Percentiles rank a stretch among this genome's conserved stretches.
Evolutionary conservation across 37 sponge, comb jelly and placozoan genomes (phyloP).

Genomic region (Axinella damicornis): DNA sequence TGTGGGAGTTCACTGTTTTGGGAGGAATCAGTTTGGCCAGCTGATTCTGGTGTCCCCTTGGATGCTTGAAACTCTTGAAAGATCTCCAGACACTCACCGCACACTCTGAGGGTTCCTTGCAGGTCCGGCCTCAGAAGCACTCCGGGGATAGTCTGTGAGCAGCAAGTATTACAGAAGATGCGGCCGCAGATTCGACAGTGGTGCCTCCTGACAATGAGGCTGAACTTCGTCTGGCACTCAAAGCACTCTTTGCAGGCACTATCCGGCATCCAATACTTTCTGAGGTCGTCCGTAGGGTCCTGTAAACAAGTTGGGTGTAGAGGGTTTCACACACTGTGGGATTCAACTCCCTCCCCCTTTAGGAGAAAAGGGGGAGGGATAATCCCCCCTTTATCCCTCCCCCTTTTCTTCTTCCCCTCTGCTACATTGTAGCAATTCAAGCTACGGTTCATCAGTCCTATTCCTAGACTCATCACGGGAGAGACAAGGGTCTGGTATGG

Average conservation of each 20-base stretch:
- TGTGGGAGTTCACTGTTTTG: not conserved
- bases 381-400: too few relatives aligned
- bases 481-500: too few relatives aligned
- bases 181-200: slow-evolving; percentile 97
- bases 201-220: slow-evolving; percentile 78
- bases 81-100: slow-evolving; percentile 41
- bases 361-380: too few relatives aligned
- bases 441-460: too few relatives aligned
- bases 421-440: too few relatives aligned
- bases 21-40: not conserved
- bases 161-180: slow-evolving; percentile 92
- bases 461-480: too few relatives aligned
- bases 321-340: not conserved
- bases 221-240: slow-evolving; percentile 80
- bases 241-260: slow-evolving; percentile 89
- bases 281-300: slow-evolving; percentile 45
- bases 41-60: not conserved
- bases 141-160: slow-evolving; percentile 78
- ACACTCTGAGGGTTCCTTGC: slow-evolving; percentile 44
- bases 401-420: too few relatives aligned
- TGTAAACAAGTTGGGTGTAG: not conserved
- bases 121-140: slow-evolving; percentile 28
- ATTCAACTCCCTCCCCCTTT: too few relatives aligned
- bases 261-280: slow-evolving; percentile 97
- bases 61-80: slow-evolving; percentile 25